Base-by-base conservation (phyloP, 2,888 invertebrate species). In the Sepiola atlantica region DNA sequence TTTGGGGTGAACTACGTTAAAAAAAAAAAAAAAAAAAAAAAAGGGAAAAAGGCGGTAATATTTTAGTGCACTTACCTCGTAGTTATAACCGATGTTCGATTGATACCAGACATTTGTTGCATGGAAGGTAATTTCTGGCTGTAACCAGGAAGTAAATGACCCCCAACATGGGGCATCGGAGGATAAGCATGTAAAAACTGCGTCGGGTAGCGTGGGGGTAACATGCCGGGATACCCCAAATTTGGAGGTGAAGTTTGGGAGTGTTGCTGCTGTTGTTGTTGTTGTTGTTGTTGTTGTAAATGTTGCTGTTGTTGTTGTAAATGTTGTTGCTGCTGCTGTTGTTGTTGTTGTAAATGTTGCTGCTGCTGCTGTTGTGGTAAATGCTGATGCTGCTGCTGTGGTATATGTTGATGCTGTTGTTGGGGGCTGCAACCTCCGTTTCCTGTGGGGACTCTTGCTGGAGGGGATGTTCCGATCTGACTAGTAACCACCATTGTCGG, bases 211-310 rank as follows among this genome's bases (percentile, higher is more conserved):
- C 92, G 54, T 16, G 92, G 55, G 4, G 35, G 92, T 35, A 92
- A 92, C 92, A 92, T 92, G 24, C 92, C 92, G 24, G 92, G 18
- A 28, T 92, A 92, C n/a, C 91, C 54, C 92, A 92, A 16, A 92
- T 92, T 92, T 45, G 92, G 28, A 35, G 93, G 77, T 35, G 77
- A 61, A 35, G 93, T 57, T n/a, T 54, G 61, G 28, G 57, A 77
- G 35, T 93, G 93, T n/a, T 93, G 93, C n/a, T 92, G 93, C 12
- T 92, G 92, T 12, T 92, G 92, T 32, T 92, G 92, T 32, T 92
- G 92, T 45, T 35, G 45, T 92, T 35, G 35, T 45, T 45, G 45
- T 45, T 45, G 45, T 45, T n/a, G n/a, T n/a, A n/a, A n/a, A n/a
- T 45, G 45, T 8, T 92, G 45, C 35, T 35, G 45, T 8, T 24